Base-by-base conservation (phyloP, 1,140 invertebrate genomes). In the Drosophila sp. region DNA sequence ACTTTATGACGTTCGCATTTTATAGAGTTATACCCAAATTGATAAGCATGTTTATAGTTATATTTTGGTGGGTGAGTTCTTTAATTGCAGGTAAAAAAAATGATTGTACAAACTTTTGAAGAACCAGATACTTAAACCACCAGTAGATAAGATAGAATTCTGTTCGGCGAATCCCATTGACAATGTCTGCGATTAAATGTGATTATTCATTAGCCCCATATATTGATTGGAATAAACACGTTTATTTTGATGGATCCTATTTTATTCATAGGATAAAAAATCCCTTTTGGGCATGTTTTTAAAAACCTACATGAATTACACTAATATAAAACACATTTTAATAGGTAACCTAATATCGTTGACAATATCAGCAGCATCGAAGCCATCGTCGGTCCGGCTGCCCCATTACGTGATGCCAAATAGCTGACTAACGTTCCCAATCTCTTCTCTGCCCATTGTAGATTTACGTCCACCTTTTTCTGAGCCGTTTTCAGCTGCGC, bases 401-500 rank as follows among this genome's bases (percentile, higher is more conserved):
- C 66, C 16, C 65, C 48, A 8, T 80, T 80, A 1, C 72, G 45
- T 4, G 18, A 13, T 0, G 32, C 40, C 27, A 90, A 54, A 25
- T 58, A 84, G 7, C 29, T 25, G 7, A 61, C 50, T 5, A 89
- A 41, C 3, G 41, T 34, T 1, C 18, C 9, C 51, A 90, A 72
- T 29, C 56, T 50, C 5, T 51, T 21, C 8, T 72, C 54, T 0
- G 86, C 67, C 86, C 79, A 87, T n/a, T 43, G 36, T 1, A 90
- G 40, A 21, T 90, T 90, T 0, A 16, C 4, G 3, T 81, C 69
- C 6, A 90, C 78, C 0, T 29, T 65, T 0, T 27, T 32, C 13
- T 77, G n/a, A 6, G 89, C 58, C 6, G 72, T 25, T 1, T 18
- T 38, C 5, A 90, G 64, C 7, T 29, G 65, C 0, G 13, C 14